Conservation (phyloP, 2,888 invertebrate genomes). For the Horisme vitalbata region DNA sequence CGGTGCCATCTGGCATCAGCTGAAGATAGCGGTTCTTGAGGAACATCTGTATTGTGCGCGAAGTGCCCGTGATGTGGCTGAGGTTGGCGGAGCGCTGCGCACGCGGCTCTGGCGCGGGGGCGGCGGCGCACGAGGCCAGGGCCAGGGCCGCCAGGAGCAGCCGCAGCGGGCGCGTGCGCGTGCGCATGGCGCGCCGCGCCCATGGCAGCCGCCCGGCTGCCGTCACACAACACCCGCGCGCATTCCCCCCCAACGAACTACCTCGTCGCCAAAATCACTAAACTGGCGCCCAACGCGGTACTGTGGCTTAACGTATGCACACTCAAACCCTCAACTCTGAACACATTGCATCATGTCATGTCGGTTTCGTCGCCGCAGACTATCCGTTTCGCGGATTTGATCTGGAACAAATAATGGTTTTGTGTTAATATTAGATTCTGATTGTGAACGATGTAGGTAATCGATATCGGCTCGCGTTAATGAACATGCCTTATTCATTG, state of each 20-base stretch:
- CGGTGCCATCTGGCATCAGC: conserved; percentile 91
- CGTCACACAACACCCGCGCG: conserved; percentile 68
- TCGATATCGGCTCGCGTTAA: conserved; percentile 35
- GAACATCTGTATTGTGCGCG: conserved; percentile 91
- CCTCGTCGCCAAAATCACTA: conserved; percentile 29
- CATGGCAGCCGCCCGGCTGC: conserved; percentile 78
- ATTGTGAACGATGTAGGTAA: conserved; percentile 41
- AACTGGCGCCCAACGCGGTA: conserved; percentile 36
- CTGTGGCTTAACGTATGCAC: conserved; percentile 25
- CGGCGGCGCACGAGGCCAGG: conserved; percentile 77
- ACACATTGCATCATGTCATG: conserved; percentile 38
- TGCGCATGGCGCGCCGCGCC: conserved; percentile 80
- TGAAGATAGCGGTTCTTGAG: conserved; percentile 92
- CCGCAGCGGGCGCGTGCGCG: conserved; percentile 79
- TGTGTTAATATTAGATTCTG: conserved; percentile 56
- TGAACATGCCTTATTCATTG: conserved; percentile 21
- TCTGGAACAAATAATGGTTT: conserved; percentile 70
- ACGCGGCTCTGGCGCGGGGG: conserved; percentile 81
- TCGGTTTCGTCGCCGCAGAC: conserved; percentile 58
- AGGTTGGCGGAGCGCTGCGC: conserved; percentile 91
- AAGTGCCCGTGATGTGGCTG: conserved; percentile 90
- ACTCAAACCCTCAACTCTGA: conserved; percentile 16
- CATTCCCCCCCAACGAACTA: conserved; percentile 55
- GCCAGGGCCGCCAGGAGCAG: conserved; percentile 81
- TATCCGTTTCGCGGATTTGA: conserved; percentile 57